Base-by-base conservation (phyloP, 2,797 vertebrate genomes). In the Myripristis murdjan region DNA sequence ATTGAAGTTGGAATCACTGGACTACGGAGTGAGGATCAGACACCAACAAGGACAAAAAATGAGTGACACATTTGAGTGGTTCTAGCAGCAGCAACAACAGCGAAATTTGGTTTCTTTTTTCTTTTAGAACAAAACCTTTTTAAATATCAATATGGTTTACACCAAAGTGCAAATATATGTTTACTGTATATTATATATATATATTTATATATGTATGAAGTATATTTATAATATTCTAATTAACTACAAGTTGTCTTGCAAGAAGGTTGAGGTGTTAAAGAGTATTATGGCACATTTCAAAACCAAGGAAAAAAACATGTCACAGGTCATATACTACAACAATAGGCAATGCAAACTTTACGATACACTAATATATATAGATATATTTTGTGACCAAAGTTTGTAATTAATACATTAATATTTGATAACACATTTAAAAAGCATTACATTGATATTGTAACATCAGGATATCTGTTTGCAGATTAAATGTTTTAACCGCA, bases 281-380 rank as follows among this genome's bases (percentile, higher is more conserved):
- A 91, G 81, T 89, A 91, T 92, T 91, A 94, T 95, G 94, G 94
- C 94, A 95, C 94, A 92, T 93, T 91, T 95, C 73, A 93, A 89
- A 94, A 93, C 85, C 61, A 75, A 91, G 90, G 86, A n/a, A 90
- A 80, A 90, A 91, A 93, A 94, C 87, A 90, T 87, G 79, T 92
- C 92, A 95, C 93, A 90, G 82, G 82, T 91, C 67, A 89, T 87
- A 93, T 89, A 93, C 92, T 92, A 93, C 85, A 86, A 93, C 91
- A 89, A 91, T 87, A 94, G 85, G 92, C 89, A 86, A 93, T 93
- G 92, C 91, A 94, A 93, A 92, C 86, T 89, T 94, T 92, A 95
- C 93, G 73, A 92, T 77, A 90, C 94, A 92, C 91, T 90, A 90
- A 88, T 89, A 92, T 86, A 88, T 85, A 72, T 55, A 79, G 59